These are phyloP conservation scores for Miichthys miiuy DNA, from an alignment of 2,797 vertebrate genomes.

Conservation along the genomic window DNA sequence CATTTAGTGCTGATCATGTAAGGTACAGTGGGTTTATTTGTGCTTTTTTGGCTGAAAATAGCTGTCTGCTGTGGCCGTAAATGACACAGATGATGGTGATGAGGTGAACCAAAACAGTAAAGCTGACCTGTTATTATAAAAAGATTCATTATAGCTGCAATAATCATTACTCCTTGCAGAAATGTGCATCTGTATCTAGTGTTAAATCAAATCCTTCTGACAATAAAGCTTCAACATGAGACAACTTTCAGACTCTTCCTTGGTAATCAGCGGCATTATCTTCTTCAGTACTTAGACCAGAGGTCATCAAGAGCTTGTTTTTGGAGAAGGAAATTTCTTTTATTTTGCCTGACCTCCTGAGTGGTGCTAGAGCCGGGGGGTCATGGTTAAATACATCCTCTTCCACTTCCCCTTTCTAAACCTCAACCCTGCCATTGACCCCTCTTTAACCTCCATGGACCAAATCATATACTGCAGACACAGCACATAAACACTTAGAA, in stretches of 20 bases:
- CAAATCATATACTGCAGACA: slow-evolving; percentile 15
- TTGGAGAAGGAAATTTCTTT: not conserved
- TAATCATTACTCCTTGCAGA: not conserved
- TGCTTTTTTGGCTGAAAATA: not conserved
- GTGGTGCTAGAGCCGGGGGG: slow-evolving; percentile 8
- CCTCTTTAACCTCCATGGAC: slow-evolving; percentile 25
- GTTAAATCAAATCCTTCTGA: not conserved
- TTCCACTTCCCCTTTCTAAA: slow-evolving; percentile 62
- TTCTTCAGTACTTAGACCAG: not conserved
- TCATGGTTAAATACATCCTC: slow-evolving; percentile 53
- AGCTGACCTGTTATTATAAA: not conserved
- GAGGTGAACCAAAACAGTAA: not conserved
- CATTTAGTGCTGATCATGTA: not conserved
- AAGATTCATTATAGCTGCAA: not conserved
- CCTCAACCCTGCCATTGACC: slow-evolving; percentile 52
- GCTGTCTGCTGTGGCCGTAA: not conserved
- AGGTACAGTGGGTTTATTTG: not conserved
- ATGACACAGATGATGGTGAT: not conserved
- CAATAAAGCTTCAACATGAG: not conserved
- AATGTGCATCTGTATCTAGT: not conserved
- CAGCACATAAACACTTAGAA: slow-evolving; percentile 11
- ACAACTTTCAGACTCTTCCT: not conserved
- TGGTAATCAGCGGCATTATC: not conserved
- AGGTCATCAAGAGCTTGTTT: not conserved
- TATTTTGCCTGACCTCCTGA: slow-evolving; percentile 3